Conservation (phyloP, 2,888 invertebrate species). For the Eudemis profundana region DNA sequence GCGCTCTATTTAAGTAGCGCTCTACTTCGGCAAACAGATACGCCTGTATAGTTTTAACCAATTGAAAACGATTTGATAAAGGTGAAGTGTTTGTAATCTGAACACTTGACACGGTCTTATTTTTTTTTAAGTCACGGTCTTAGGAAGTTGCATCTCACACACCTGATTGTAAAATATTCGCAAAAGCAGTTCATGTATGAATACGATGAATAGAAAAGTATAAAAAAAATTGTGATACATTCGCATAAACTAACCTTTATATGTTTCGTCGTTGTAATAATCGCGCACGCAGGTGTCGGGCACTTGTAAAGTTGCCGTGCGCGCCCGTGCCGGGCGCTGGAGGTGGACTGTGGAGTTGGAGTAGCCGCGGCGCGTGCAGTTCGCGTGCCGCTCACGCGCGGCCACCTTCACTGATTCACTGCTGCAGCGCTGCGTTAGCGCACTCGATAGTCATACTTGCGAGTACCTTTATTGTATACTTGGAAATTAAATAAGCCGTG, state of each 20-base stretch:
- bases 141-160: constrained; percentile 8
- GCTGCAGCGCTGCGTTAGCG: neutral
- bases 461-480: neutral
- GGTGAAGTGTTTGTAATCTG: neutral
- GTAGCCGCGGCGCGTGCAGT: neutral
- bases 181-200: neutral
- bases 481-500: neutral
- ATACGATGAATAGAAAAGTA: neutral
- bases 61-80: constrained; percentile 7
- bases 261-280: constrained; percentile 19
- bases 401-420: neutral
- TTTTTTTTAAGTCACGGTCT: neutral
- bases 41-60: neutral
- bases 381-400: neutral
- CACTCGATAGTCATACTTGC: neutral
- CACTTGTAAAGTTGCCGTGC: constrained; percentile 20
- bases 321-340: constrained; percentile 31
- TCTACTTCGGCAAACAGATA: neutral
- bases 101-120: constrained; percentile 16
- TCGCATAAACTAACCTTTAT: constrained; percentile 30
- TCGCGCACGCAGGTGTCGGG: constrained; percentile 5
- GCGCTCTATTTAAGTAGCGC: neutral
- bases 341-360: constrained; percentile 14
- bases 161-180: neutral
- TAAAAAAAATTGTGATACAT: neutral